phyloP scores from a whole-genome alignment of 2,797 vertebrate genomes.

The Pangasius macronema region DNA sequence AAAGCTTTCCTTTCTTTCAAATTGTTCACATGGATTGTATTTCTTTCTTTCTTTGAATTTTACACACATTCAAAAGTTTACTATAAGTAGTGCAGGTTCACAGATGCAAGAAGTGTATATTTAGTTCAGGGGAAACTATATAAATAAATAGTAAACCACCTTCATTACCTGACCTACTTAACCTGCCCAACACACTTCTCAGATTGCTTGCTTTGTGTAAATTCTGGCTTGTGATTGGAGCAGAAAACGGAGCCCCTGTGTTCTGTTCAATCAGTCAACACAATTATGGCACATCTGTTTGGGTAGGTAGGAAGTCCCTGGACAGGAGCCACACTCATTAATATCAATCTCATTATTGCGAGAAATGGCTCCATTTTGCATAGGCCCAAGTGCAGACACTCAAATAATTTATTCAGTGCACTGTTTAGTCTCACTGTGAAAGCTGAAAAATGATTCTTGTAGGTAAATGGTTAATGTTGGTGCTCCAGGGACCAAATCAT shows the following conservation, averaged over 20 bases:
- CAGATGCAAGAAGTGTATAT: not conserved
- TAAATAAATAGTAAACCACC: not conserved
- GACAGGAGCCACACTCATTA: slow-evolving; percentile 50
- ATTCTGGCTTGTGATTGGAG: slow-evolving; percentile 25
- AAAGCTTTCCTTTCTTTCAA: not conserved
- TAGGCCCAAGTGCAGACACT: slow-evolving; percentile 36
- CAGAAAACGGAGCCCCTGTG: not conserved
- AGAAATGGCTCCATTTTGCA: slow-evolving; percentile 44
- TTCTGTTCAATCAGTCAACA: slow-evolving; percentile 54
- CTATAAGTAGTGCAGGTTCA: not conserved
- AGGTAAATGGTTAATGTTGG: slow-evolving; percentile 44
- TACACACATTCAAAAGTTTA: not conserved
- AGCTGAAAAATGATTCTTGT: slow-evolving; percentile 30
- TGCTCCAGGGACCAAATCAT: slow-evolving; percentile 31
- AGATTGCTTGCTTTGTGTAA: slow-evolving; percentile 13
- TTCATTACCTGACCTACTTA: slow-evolving; percentile 1
- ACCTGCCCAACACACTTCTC: not conserved
- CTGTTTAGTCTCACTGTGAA: slow-evolving; percentile 41
- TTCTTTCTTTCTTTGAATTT: not conserved
- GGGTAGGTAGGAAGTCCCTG: slow-evolving; percentile 51
- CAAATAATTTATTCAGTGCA: slow-evolving; percentile 36
- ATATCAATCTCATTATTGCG: slow-evolving; percentile 56
- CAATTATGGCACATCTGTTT: slow-evolving; percentile 56
- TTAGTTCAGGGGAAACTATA: not conserved
- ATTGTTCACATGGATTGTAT: not conserved